A percentile compares a stretch with the other conserved stretches of the same genome.
These are phyloP conservation scores for Papilio polytes DNA, from an alignment of 1,140 invertebrate species.

Conservation along the genomic window DNA sequence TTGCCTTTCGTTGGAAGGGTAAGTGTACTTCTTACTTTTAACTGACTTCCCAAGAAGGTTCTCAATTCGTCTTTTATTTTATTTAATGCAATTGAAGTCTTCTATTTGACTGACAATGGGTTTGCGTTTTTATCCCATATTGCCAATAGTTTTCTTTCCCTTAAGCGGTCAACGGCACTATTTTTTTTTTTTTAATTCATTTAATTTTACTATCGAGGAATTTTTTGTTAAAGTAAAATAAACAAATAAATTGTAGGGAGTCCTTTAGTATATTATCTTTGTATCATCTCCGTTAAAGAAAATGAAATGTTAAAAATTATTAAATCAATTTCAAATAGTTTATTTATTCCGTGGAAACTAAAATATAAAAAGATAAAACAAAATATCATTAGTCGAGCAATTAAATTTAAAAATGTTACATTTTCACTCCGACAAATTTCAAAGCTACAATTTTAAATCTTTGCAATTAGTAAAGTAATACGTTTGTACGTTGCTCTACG, in stretches of 20 bases:
- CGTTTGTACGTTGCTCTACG: not conserved
- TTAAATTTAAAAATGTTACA: conserved; percentile 11
- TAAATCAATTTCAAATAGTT: not conserved
- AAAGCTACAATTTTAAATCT: conserved; percentile 20
- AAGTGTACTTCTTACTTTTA: conserved; percentile 47
- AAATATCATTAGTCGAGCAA: not conserved
- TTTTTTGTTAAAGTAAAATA: not conserved
- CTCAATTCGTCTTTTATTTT: too few species aligned
- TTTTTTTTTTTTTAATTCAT: not conserved
- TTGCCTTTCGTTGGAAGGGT: conserved; percentile 87
- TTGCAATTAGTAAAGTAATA: conserved; percentile 10
- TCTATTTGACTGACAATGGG: too few species aligned
- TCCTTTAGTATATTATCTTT: too few species aligned
- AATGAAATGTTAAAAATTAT: not conserved
- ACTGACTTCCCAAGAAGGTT: too few species aligned
- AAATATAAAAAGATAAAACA: not conserved
- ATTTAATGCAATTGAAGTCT: too few species aligned
- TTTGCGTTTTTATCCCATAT: too few species aligned
- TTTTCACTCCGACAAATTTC: not conserved
- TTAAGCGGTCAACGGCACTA: too few species aligned
- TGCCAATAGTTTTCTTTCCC: too few species aligned
- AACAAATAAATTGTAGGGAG: too few species aligned
- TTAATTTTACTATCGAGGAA: not conserved
- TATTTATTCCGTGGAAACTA: not conserved
- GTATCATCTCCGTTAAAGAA: not conserved